phyloP scores from a whole-genome alignment of 2,113 vertebrate species.

The Kryptolebias marmoratus region DNA sequence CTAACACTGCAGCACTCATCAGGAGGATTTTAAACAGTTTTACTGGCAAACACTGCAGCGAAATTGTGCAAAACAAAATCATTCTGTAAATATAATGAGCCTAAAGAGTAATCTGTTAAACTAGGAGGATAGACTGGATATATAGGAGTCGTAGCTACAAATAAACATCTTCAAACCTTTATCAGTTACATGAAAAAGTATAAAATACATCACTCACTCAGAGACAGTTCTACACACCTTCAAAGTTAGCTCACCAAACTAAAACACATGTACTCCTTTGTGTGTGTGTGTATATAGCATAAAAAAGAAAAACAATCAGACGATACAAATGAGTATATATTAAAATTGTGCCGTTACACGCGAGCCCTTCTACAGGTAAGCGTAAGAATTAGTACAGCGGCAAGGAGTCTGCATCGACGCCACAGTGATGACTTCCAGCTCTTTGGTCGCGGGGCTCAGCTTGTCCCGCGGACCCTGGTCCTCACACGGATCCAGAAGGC shows the following conservation, averaged over 20 bases:
- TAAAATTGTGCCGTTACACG: constrained; percentile 13
- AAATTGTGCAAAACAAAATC: constrained; percentile 78
- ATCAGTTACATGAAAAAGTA: constrained; percentile 48
- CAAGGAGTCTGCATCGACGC: constrained; percentile 97
- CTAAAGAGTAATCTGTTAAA: constrained; percentile 32
- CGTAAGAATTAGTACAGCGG: constrained; percentile 95
- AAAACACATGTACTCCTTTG: constrained; percentile 30
- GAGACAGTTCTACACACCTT: constrained; percentile 32
- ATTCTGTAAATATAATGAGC: constrained; percentile 9
- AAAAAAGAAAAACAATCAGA: constrained; percentile 19
- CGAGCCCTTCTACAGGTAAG: constrained; percentile 86
- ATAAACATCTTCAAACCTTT: constrained; percentile 20
- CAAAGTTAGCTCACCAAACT: constrained; percentile 39
- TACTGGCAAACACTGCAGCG: constrained; percentile 11
- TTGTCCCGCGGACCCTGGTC: constrained; percentile 72
- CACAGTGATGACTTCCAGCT: constrained; percentile 95
- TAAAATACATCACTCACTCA: constrained; percentile 46
- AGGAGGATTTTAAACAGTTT: constrained; percentile 16
- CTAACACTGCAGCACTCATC: not conserved
- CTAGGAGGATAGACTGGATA: constrained; percentile 27
- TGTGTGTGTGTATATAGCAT: constrained; percentile 3
- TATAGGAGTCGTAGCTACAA: constrained; percentile 11
- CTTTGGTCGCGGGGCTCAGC: constrained; percentile 82
- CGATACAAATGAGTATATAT: constrained; percentile 35
- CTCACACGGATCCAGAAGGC: constrained; percentile 85